Conservation (phyloP, 2,888 invertebrate genomes). For the Himalopsyche japonica region DNA sequence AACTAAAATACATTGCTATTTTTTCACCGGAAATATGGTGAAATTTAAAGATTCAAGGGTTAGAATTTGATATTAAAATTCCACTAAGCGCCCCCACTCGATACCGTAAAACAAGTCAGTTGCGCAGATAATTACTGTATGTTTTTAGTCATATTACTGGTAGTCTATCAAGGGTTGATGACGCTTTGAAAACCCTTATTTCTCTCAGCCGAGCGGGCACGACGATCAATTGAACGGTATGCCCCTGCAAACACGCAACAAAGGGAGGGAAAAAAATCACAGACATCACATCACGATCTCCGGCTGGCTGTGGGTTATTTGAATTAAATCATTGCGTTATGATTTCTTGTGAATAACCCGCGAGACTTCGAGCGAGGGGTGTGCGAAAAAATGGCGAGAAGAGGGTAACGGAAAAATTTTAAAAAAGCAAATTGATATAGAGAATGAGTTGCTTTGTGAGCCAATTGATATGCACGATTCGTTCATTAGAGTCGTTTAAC, state of each 20-base stretch:
- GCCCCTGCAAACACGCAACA: neutral
- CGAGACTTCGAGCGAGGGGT: neutral
- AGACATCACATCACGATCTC: neutral
- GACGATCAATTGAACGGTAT: neutral
- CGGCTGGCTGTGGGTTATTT: conserved; percentile 28
- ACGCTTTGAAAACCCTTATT: neutral
- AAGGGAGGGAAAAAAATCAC: neutral
- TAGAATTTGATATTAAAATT: too few relatives aligned
- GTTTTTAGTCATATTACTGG: neutral
- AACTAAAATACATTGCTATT: too few relatives aligned
- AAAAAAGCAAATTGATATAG: neutral
- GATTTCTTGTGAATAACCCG: conserved; percentile 28
- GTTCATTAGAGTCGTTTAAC: too few relatives aligned
- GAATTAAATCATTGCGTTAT: conserved; percentile 32
- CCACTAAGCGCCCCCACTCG: too few relatives aligned
- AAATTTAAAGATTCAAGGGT: too few relatives aligned
- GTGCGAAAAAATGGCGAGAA: neutral
- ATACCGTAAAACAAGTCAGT: too few relatives aligned
- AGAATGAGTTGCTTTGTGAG: neutral
- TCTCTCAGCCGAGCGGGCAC: neutral
- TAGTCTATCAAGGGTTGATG: neutral
- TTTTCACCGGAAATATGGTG: too few relatives aligned
- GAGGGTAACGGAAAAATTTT: neutral
- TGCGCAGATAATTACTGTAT: neutral
- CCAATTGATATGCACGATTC: too few relatives aligned